Base-by-base conservation (phyloP, 2,888 invertebrate genomes). In the Phymatocera aterrima region DNA sequence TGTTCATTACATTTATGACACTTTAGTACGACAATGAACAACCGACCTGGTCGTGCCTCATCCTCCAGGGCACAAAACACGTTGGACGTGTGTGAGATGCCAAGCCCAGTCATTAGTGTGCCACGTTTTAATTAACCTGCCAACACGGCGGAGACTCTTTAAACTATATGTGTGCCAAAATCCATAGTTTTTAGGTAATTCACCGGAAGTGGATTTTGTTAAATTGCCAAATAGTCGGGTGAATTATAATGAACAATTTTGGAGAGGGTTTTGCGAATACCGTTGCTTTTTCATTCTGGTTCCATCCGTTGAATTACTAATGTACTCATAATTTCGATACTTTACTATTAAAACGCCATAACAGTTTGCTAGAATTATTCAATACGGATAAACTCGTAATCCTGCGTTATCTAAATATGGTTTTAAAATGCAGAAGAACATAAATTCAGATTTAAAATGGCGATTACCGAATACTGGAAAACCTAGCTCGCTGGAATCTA, bases 1-100 rank as follows among this genome's bases (percentile, higher is more conserved):
- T 48, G 72, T 72, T 72, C 72, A 72, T 72, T 72, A 72, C 72
- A 51, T 72, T 72, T 72, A 72, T 72, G 72, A 72, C 72, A 72
- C 72, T 72, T 72, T 72, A 51, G 48, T 51, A 21, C 51, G 72
- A 72, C 72, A 72, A 72, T 72, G 48, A 34, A 72, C 72, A 72
- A 72, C 72, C 72, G 48, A 21, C 34, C 51, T 72, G 51, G 31
- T n/a, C n/a, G 18, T 51, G 6, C 72, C 12, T 12, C 34, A 24
- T 51, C 24, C 34, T 34, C 18, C 34, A 31, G 31, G 28, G 51
- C 51, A 51, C 51, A 72, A 72, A 72, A 72, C 72, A 72, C 34
- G 34, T 43, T 8, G n/a, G 51, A 51, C n/a, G 51, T 51, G n/a
- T n/a, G n/a, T 48, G 43, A 34, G 51, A 72, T 31, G 34, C 34